Evolutionary conservation across 1,140 invertebrate genomes (phyloP).

Genomic region (Lepidotrigona ventralis): DNA sequence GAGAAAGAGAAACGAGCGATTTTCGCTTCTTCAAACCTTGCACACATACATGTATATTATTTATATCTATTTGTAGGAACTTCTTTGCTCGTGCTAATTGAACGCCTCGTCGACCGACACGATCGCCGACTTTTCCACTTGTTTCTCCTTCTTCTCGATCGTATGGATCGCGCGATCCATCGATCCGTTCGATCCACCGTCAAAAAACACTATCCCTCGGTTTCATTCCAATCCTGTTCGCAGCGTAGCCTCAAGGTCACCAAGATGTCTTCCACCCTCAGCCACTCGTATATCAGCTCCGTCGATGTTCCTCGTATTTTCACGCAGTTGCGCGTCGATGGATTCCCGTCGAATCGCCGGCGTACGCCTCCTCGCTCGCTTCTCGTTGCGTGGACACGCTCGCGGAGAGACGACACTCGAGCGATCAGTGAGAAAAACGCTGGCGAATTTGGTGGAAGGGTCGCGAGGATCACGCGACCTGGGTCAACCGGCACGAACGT

Average conservation of each 20-base stretch:
- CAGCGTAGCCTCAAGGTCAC: conserved; percentile 52
- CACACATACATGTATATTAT: not conserved
- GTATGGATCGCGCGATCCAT: not conserved
- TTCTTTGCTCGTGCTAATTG: conserved; percentile 36
- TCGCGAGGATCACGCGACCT: conserved; percentile 59
- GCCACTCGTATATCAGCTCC: not conserved
- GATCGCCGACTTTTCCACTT: not conserved
- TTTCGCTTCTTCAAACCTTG: not conserved
- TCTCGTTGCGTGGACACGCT: accelerated
- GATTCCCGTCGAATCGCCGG: not conserved
- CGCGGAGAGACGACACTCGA: not conserved
- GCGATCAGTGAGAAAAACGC: conserved; percentile 5
- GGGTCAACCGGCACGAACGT: conserved; percentile 73
- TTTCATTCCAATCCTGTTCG: not conserved
- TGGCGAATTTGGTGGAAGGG: not conserved
- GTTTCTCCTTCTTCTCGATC: not conserved
- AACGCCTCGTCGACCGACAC: not conserved
- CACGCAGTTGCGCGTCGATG: not conserved
- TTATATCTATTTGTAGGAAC: conserved; percentile 15
- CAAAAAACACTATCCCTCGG: not conserved
- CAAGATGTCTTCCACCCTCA: conserved; percentile 20
- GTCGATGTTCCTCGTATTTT: not conserved
- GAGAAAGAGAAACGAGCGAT: not conserved
- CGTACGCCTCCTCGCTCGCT: not conserved
- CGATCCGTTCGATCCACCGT: not conserved